phyloP scores from a whole-genome alignment of 2,113 vertebrate genomes.

The Acrocephalus arundinaceus region DNA sequence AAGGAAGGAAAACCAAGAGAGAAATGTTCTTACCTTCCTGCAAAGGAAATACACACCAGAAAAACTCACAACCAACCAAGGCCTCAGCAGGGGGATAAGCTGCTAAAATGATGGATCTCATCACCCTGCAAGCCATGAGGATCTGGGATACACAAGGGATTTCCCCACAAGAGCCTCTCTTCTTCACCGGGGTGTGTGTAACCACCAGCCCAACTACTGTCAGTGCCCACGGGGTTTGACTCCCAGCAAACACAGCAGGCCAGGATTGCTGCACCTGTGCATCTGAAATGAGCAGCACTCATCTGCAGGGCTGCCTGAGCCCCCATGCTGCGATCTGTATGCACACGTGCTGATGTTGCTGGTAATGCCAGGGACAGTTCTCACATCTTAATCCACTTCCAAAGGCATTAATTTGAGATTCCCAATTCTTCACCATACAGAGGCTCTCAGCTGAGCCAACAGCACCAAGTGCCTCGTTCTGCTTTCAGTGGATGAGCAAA shows the following conservation, averaged over 20 bases:
- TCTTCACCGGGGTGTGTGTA: background rate
- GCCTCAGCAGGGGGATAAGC: background rate
- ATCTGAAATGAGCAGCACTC: background rate
- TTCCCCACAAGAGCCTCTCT: background rate
- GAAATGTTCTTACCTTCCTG: background rate
- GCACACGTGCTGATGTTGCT: background rate
- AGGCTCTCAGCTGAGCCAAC: background rate
- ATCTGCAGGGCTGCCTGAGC: background rate
- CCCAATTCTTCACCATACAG: background rate
- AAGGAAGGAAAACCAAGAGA: background rate
- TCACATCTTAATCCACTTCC: background rate
- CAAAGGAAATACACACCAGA: background rate
- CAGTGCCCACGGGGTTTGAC: rapidly evolving
- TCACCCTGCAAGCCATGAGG: too few species aligned
- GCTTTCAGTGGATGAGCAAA: background rate
- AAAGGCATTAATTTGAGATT: background rate
- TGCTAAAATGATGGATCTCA: background rate
- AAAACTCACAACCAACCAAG: background rate
- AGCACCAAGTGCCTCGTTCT: rapidly evolving
- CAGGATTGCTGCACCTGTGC: background rate
- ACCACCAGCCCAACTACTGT: background rate
- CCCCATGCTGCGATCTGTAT: background rate
- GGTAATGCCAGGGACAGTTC: background rate
- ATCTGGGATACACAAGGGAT: background rate
- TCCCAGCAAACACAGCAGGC: background rate